Base-by-base conservation (phyloP, 23 tunicate genomes). In the Phallusia fumigata region DNA sequence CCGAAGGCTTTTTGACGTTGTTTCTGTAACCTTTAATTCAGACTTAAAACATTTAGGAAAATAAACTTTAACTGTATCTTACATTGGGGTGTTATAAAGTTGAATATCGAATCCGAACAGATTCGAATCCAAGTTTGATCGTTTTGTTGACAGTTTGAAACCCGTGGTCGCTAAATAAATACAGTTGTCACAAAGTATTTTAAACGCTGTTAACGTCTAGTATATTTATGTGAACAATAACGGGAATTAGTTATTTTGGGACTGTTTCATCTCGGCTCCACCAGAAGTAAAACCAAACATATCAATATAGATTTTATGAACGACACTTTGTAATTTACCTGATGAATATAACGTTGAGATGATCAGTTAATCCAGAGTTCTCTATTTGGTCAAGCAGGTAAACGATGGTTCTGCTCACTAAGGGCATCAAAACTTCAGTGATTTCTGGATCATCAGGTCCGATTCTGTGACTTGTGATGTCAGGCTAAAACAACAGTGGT, bases 141-240 rank as follows among this genome's bases (percentile, higher is more conserved):
- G 79, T 33, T 44, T 35, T 88, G 76, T 88, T 40, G 26, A 88
- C 76, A 18, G 81, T 32, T 22, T 64, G 35, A 36, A 81, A 65
- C 2, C 92, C 92, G 52, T 88, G 92, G 40, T 88, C 92, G 45
- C 92, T 88, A 35, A 11, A 75, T 1, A 58, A 24, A 58, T 21
- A 58, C 10, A 40, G 5, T 40, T 40, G 5, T 40, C 8, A 40
- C 10, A 40, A 40, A 40, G 8, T 40, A 3, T 40, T 40, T 3
- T 10, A 40, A 5, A n/a, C n/a, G n/a, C n/a, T n/a, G n/a, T n/a
- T n/a, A n/a, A n/a, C n/a, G n/a, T n/a, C n/a, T n/a, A n/a, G n/a
- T n/a, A n/a, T n/a, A n/a, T n/a, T n/a, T n/a, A n/a, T n/a, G n/a
- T n/a, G n/a, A 40, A 40, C 47, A 40, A 5, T 5, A 40, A 40